These are phyloP conservation scores for Scleropages formosus DNA, from an alignment of 2,797 vertebrate species.

Conservation along the genomic window DNA sequence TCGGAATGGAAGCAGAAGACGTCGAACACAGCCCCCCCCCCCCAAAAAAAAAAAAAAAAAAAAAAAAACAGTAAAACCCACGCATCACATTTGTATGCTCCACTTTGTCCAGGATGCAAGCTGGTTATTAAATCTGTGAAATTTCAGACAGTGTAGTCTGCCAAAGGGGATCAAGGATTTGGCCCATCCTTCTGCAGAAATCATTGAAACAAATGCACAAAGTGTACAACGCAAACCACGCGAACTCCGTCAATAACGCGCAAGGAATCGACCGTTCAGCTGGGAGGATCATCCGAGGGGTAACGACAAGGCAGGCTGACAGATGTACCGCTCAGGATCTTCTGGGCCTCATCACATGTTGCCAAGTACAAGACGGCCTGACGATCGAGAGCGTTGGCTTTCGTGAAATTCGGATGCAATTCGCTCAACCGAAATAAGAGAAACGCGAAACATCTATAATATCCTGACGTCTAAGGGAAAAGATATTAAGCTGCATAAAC, in stretches of 20 bases:
- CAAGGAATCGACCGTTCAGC: not conserved
- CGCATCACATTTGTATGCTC: not conserved
- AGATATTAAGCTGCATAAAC: constrained; percentile 35
- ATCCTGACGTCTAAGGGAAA: constrained; percentile 30
- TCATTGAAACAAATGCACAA: not conserved
- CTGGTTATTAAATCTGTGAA: constrained; percentile 10
- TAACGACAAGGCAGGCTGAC: not conserved
- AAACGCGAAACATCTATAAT: constrained; percentile 51
- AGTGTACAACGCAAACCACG: not conserved
- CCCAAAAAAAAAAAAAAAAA: not conserved
- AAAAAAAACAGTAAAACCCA: not conserved
- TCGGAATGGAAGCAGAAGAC: too few species aligned
- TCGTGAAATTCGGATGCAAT: constrained; percentile 66
- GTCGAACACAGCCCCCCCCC: too few species aligned
- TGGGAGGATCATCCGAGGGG: not conserved
- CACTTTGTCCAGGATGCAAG: not conserved
- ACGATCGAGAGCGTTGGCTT: constrained; percentile 62
- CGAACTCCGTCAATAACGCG: constrained; percentile 5
- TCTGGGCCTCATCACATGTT: not conserved
- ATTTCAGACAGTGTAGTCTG: not conserved
- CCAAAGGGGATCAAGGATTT: constrained; percentile 12
- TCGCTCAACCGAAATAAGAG: constrained; percentile 29
- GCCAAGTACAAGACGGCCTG: constrained; percentile 47
- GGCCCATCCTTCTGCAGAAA: not conserved
- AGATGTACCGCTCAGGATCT: too few species aligned